Evolutionary conservation across 2,113 vertebrate genomes (phyloP).

Genomic region (Xiphophorus maculatus): DNA sequence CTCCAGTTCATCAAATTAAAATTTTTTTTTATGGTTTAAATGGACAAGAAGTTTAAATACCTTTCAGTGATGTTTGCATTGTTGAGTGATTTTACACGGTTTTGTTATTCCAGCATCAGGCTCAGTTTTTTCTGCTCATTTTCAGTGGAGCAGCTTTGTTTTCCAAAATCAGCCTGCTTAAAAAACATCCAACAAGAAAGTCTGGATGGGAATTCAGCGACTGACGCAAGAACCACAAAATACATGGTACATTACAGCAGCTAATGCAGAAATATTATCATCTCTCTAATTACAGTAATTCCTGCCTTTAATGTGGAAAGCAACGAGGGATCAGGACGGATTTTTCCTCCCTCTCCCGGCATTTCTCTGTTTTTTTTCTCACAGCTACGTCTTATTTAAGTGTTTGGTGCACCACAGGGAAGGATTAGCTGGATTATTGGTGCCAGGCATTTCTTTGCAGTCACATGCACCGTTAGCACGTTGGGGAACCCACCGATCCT

Average conservation of each 20-base stretch:
- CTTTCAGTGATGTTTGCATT: background rate
- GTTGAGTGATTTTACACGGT: background rate
- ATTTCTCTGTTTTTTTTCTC: constrained; percentile 41
- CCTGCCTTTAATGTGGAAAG: background rate
- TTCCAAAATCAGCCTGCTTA: background rate
- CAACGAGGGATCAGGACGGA: background rate
- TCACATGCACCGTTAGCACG: constrained; percentile 72
- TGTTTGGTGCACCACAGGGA: constrained; percentile 61
- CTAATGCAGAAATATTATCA: constrained; percentile 24
- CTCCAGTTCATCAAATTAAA: background rate
- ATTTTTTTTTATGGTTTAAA: background rate
- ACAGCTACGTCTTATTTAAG: constrained; percentile 54
- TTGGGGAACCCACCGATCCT: constrained; percentile 59
- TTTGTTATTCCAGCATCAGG: background rate
- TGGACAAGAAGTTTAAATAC: background rate
- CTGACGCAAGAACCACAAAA: background rate
- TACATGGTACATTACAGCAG: background rate
- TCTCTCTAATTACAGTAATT: constrained; percentile 3
- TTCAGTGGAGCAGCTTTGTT: background rate
- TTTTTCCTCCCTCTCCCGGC: background rate
- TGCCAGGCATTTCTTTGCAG: constrained; percentile 67
- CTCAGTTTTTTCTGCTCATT: background rate
- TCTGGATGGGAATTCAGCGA: background rate
- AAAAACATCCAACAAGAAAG: background rate
- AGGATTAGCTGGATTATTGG: constrained; percentile 74